These are phyloP conservation scores for Centruroides vittatus DNA, from an alignment of 1,140 invertebrate species.

Conservation along the genomic window DNA sequence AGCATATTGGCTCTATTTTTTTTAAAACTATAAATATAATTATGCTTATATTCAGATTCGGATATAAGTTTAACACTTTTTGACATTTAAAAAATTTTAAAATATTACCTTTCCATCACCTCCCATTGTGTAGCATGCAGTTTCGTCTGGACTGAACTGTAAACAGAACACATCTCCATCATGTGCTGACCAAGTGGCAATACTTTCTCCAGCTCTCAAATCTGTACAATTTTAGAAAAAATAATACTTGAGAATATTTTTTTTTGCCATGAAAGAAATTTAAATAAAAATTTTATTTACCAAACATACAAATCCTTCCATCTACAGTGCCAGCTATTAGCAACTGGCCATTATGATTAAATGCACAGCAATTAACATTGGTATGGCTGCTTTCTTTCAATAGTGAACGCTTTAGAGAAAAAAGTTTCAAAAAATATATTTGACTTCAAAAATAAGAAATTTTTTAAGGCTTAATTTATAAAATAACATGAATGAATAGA, in stretches of 20 bases:
- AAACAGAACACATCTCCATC: conserved; percentile 38
- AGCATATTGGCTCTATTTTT: no score
- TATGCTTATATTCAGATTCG: no score
- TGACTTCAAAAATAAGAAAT: not conserved
- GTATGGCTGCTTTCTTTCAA: conserved; percentile 21
- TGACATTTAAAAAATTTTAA: no score
- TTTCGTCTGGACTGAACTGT: conserved; percentile 41
- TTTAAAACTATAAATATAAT: no score
- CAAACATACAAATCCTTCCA: conserved; percentile 42
- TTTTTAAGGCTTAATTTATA: not conserved
- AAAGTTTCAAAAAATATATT: not conserved
- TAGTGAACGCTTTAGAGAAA: conserved; percentile 23
- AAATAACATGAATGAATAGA: no score
- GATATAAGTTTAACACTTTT: no score
- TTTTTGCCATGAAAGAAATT: not conserved
- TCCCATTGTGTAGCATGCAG: conserved; percentile 41
- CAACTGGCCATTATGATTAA: conserved; percentile 51
- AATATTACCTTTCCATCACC: conserved; percentile 35
- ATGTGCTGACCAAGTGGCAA: conserved; percentile 39
- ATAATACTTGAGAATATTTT: no score
- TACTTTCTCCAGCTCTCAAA: conserved; percentile 39
- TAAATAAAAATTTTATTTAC: conserved; percentile 18
- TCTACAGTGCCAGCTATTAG: conserved; percentile 44
- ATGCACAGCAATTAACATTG: conserved; percentile 39
- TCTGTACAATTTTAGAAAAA: conserved; percentile 22